A percentile compares a stretch with the other conserved stretches of the same genome.
phyloP scores from a whole-genome alignment of 2,113 vertebrate genomes.

The Chamaea fasciata region DNA sequence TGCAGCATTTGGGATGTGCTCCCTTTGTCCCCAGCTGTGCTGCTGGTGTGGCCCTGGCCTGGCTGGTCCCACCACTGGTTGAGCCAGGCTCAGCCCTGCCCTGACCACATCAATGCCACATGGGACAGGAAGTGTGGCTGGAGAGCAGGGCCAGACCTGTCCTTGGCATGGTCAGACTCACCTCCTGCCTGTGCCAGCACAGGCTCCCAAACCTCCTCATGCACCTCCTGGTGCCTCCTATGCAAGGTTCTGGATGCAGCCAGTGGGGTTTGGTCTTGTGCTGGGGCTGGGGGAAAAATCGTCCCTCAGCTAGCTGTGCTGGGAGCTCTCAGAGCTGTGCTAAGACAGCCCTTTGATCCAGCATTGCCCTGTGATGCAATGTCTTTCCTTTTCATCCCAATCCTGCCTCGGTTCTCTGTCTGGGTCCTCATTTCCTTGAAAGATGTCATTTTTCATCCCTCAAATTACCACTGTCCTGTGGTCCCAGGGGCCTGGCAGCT shows the following conservation, averaged over 20 bases:
- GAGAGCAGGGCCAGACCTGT: constrained; percentile 28
- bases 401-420: background rate
- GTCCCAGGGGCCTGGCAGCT: background rate
- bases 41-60: background rate
- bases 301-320: accelerated
- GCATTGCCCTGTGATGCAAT: background rate
- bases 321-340: background rate
- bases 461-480: background rate
- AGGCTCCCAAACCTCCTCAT: background rate
- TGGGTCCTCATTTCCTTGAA: background rate
- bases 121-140: background rate
- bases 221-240: background rate
- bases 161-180: background rate
- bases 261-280: accelerated
- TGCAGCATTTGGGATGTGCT: accelerated
- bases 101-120: background rate
- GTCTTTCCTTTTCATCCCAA: background rate
- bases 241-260: background rate
- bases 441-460: background rate
- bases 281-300: background rate
- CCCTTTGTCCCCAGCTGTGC: background rate
- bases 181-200: accelerated
- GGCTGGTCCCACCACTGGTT: background rate
- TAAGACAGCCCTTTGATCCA: background rate
- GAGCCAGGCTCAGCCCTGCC: background rate